phyloP scores from a whole-genome alignment of 2,888 invertebrate species.

The Lycocerus yunnanus region DNA sequence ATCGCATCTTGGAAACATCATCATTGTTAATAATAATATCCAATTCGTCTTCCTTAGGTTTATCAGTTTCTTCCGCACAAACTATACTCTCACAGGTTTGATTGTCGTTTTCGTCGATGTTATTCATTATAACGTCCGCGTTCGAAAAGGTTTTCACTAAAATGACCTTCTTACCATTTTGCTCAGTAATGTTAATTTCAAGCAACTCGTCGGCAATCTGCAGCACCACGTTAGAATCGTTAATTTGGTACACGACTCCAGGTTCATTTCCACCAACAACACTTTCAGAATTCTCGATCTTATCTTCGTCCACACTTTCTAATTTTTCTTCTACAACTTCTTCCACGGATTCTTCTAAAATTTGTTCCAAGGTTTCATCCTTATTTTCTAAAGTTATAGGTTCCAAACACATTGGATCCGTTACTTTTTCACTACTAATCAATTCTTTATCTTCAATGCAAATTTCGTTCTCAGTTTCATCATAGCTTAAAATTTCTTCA shows the following conservation, averaged over 20 bases:
- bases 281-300: background rate
- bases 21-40: background rate
- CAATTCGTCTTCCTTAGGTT: background rate
- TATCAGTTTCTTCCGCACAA: background rate
- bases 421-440: background rate
- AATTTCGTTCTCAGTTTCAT: background rate
- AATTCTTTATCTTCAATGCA: background rate
- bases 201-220: slow-evolving; percentile 35
- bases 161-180: slow-evolving; percentile 33
- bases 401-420: background rate
- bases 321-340: background rate
- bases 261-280: slow-evolving; percentile 4
- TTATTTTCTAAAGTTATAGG: background rate
- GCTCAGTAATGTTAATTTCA: slow-evolving; percentile 31
- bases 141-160: slow-evolving; percentile 28
- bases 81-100: background rate
- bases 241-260: slow-evolving; percentile 20
- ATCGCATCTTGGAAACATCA: background rate
- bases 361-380: background rate
- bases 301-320: background rate
- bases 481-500: background rate
- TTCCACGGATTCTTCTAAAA: background rate
- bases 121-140: slow-evolving; percentile 19
- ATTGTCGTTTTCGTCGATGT: background rate
- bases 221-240: slow-evolving; percentile 26